These are phyloP conservation scores for Yponomeuta cagnagella DNA, from an alignment of 2,888 invertebrate genomes.

Conservation along the genomic window DNA sequence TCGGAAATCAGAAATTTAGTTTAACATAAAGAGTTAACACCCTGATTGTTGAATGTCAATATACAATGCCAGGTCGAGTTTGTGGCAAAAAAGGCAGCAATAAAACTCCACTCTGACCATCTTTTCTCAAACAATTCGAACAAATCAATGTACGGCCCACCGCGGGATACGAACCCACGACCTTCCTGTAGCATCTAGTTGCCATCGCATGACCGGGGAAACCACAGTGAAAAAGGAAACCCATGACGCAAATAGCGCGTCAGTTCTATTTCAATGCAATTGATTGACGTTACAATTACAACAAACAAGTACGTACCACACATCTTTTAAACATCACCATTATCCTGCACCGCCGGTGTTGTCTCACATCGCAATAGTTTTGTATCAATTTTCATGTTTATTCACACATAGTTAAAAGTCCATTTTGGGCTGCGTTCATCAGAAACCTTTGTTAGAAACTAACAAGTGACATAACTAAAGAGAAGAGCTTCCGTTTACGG, in stretches of 20 bases:
- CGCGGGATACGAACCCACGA: too few species aligned
- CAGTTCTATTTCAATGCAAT: neutral
- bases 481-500: too few species aligned
- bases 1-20: too few species aligned
- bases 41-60: too few species aligned
- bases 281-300: neutral
- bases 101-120: too few species aligned
- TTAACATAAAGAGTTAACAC: too few species aligned
- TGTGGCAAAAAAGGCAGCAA: too few species aligned
- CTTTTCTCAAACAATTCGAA: too few species aligned
- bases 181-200: neutral
- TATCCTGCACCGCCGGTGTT: conserved; percentile 19
- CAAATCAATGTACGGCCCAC: too few species aligned
- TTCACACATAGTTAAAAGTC: neutral
- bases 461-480: too few species aligned
- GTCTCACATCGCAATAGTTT: conserved; percentile 37
- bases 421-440: neutral
- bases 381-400: neutral
- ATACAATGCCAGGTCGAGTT: too few species aligned
- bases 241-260: neutral
- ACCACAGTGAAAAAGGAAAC: neutral
- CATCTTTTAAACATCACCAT: conserved; percentile 63
- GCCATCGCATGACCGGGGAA: neutral
- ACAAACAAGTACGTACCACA: conserved; percentile 43
- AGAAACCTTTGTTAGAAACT: too few species aligned